Percentiles rank a stretch among this genome's conserved stretches.
phyloP scores from a whole-genome alignment of 2,797 vertebrate genomes.

The Gymnocypris eckloni region DNA sequence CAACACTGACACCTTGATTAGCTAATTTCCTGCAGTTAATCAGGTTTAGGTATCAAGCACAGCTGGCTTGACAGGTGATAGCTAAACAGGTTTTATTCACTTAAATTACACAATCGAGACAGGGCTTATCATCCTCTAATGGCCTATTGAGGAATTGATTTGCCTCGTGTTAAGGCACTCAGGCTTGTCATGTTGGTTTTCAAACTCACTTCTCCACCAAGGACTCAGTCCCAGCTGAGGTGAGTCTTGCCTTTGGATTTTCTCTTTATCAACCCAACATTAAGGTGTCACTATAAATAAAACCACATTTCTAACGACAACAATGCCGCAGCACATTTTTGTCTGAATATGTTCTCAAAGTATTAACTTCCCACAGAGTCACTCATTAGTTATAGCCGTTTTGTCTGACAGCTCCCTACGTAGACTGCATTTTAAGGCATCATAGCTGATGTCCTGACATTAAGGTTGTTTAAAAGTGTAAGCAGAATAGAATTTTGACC shows the following conservation, averaged over 20 bases:
- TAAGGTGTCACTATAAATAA: constrained; percentile 21
- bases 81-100: constrained; percentile 63
- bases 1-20: constrained; percentile 56
- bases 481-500: background rate
- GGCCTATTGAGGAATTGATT: constrained; percentile 68
- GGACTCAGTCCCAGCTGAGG: constrained; percentile 19
- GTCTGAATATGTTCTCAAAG: background rate
- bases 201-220: constrained; percentile 35
- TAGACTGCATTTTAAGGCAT: constrained; percentile 2
- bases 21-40: constrained; percentile 73
- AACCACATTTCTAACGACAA: background rate
- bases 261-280: constrained; percentile 5
- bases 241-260: constrained; percentile 12
- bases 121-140: constrained; percentile 67
- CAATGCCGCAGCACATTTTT: background rate
- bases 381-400: background rate
- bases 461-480: background rate
- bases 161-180: constrained; percentile 65
- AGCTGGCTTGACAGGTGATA: constrained; percentile 59
- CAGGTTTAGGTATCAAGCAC: constrained; percentile 57
- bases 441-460: background rate
- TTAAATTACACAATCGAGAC: constrained; percentile 71
- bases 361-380: background rate
- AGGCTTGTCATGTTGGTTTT: constrained; percentile 51
- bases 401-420: constrained; percentile 1